Percentiles rank a stretch among this genome's conserved stretches.
Conservation (phyloP, 2,888 invertebrate genomes). For the Stomorhina lunata region DNA sequence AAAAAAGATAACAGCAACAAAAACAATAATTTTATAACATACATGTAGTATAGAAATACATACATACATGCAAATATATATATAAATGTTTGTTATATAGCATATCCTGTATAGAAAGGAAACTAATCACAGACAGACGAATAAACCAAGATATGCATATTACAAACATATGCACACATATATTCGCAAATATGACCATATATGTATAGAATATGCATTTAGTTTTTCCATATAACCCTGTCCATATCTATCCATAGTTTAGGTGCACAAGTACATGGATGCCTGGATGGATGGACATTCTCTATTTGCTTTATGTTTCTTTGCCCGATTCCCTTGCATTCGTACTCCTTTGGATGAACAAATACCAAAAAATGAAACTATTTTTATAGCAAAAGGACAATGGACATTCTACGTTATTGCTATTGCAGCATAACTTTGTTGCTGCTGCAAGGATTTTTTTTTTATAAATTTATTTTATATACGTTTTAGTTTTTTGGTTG, state of each 20-base stretch:
- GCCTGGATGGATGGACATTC: background rate
- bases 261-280: no score
- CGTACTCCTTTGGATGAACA: conserved; percentile 5
- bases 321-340: background rate
- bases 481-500: conserved; percentile 10
- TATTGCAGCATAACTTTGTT: conserved; percentile 64
- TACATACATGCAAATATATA: background rate
- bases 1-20: conserved; percentile 18
- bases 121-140: conserved; percentile 38
- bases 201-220: conserved; percentile 8
- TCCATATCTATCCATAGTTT: no score
- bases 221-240: no score
- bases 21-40: conserved; percentile 50
- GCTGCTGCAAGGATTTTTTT: conserved; percentile 40
- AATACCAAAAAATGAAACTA: conserved; percentile 33
- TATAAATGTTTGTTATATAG: no score
- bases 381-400: conserved; percentile 17
- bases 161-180: background rate
- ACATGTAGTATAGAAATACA: background rate
- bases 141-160: conserved; percentile 5
- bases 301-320: background rate
- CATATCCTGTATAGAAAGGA: no score
- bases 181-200: background rate
- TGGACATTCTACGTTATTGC: conserved; percentile 40
- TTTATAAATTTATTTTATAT: no score